A percentile compares a stretch with the other conserved stretches of the same genome.
phyloP scores from a whole-genome alignment of 1,140 invertebrate genomes.

The Dendrolimus punctatus region DNA sequence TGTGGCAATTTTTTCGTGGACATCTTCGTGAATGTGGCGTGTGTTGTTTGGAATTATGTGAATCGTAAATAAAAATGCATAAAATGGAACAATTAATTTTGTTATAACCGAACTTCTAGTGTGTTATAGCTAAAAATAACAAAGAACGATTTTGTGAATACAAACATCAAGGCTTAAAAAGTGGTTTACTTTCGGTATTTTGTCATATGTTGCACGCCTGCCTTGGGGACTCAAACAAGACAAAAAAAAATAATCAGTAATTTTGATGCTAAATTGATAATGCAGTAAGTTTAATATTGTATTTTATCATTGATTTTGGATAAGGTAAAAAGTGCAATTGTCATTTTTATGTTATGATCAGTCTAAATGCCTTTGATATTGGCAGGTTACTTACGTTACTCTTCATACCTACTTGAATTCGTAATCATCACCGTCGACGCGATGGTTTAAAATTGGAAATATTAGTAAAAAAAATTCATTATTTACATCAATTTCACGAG shows the following conservation, averaged over 20 bases:
- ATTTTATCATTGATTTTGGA: constrained; percentile 14
- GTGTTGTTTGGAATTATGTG: constrained; percentile 70
- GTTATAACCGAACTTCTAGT: constrained; percentile 43
- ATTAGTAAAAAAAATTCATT: too few relatives aligned
- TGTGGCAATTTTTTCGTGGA: constrained; percentile 52
- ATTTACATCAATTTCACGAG: too few relatives aligned
- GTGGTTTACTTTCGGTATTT: constrained; percentile 57
- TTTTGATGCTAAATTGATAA: constrained; percentile 68
- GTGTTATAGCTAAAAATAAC: constrained; percentile 41
- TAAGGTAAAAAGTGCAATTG: background rate
- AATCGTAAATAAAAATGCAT: constrained; percentile 71
- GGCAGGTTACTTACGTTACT: constrained; percentile 41
- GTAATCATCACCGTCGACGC: constrained; percentile 18
- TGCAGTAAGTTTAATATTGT: constrained; percentile 60
- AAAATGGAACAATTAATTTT: constrained; percentile 41
- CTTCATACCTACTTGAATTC: constrained; percentile 10
- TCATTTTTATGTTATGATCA: constrained; percentile 5
- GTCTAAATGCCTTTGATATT: constrained; percentile 31
- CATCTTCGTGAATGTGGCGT: constrained; percentile 72
- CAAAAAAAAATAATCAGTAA: constrained; percentile 71
- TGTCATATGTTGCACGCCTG: constrained; percentile 70
- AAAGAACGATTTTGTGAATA: constrained; percentile 32
- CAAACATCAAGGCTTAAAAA: constrained; percentile 31
- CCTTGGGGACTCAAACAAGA: constrained; percentile 66
- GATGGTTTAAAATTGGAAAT: background rate